phyloP scores from a whole-genome alignment of 2,797 vertebrate species.

The Psittacula echo region DNA sequence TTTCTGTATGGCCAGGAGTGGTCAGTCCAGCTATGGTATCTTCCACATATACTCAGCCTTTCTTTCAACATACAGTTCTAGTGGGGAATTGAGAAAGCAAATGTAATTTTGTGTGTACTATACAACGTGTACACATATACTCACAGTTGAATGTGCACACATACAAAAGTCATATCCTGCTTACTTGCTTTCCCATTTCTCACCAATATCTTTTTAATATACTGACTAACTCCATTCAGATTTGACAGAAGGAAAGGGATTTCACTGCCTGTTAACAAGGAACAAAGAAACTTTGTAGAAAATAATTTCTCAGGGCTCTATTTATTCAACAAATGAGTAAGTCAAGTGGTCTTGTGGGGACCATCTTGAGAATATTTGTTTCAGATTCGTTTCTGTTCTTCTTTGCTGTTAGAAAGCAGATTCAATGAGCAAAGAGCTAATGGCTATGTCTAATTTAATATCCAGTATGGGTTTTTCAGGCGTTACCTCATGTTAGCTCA shows the following conservation, averaged over 20 bases:
- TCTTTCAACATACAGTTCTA: neutral
- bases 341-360: too few species aligned
- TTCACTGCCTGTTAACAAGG: neutral
- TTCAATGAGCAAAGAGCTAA: neutral
- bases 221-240: neutral
- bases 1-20: neutral
- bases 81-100: neutral
- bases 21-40: neutral
- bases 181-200: neutral
- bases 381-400: neutral
- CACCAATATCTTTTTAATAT: neutral
- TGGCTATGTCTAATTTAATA: neutral
- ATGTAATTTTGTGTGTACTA: neutral
- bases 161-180: neutral
- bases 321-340: neutral
- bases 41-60: neutral
- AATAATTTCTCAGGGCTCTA: neutral
- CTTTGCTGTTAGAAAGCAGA: neutral
- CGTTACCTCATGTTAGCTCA: neutral
- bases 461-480: neutral
- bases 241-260: neutral
- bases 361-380: neutral
- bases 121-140: too few species aligned
- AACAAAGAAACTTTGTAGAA: neutral
- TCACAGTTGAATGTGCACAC: neutral